A percentile compares a stretch with the other conserved stretches of the same genome.
Evolutionary conservation across 2,113 vertebrate species (phyloP).

Genomic region (Herpetotheres cachinnans): DNA sequence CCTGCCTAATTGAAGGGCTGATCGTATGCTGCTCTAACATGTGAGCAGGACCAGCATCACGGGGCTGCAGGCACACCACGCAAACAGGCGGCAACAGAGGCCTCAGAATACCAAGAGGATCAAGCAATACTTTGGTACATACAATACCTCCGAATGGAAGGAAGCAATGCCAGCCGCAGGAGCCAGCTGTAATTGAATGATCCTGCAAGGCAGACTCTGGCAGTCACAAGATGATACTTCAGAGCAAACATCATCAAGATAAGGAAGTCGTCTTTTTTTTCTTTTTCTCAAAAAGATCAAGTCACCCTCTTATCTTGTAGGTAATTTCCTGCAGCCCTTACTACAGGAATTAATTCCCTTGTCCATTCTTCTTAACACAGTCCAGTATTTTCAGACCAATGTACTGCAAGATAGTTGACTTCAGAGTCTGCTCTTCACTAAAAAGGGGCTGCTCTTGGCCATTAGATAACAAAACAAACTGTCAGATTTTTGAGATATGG

Average conservation of each 20-base stretch:
- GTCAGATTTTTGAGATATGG: not conserved
- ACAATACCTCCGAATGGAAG: not conserved
- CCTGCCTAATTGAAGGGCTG: not conserved
- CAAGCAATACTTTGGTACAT: not conserved
- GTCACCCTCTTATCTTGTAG: constrained; percentile 37
- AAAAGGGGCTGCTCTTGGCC: not conserved
- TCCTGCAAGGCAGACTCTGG: not conserved
- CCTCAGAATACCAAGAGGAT: not conserved
- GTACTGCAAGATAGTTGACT: not conserved
- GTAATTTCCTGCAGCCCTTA: constrained; percentile 27
- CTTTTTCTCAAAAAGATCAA: constrained; percentile 21
- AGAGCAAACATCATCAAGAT: constrained; percentile 48
- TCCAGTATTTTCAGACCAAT: not conserved
- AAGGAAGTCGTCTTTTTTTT: not conserved
- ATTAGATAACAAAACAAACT: not conserved
- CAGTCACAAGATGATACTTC: constrained; percentile 26
- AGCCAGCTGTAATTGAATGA: not conserved
- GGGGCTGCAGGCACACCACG: not conserved
- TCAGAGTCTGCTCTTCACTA: not conserved
- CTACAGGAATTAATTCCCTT: constrained; percentile 21
- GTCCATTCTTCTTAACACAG: not conserved
- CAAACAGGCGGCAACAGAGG: not conserved
- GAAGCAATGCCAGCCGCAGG: not conserved
- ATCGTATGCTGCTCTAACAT: not conserved
- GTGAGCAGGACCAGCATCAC: not conserved